Base-by-base conservation (phyloP, 2,797 vertebrate species). In the Miichthys miiuy region DNA sequence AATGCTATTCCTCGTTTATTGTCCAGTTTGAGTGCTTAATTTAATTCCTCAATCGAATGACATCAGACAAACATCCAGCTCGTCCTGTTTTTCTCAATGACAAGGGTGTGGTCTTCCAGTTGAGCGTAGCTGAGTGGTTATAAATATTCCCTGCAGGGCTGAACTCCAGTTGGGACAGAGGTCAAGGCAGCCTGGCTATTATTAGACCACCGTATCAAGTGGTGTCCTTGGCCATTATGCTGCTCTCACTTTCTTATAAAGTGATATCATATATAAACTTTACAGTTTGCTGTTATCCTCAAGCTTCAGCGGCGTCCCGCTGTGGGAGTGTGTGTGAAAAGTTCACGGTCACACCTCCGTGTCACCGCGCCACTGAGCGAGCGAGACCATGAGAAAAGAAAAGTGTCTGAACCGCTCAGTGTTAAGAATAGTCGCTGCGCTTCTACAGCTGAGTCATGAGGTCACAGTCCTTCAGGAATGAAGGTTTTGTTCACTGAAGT, bases 101-200 rank as follows among this genome's bases (percentile, higher is more conserved):
- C 27, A 1, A 72, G 77, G 85, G 80, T 46, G 88, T 77, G 80
- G 85, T 42, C 69, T 8, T 71, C 17, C n/a, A 71, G 30, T 60
- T 47, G 30, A 69, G 65, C 3, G 44, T 25, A 27, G 60, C 81
- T 8, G 16, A 13, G 42, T 70, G 74, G 73, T 72, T 89, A 88
- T 90, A 87, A 90, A 93, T 92, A 90, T 58, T 70, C 62, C 54
- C 72, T 66, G 48, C 6, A 62, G 75, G 82, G 73, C 58, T 62
- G 65, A 77, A 72, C 77, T 73, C 75, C 83, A 75, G 76, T 41
- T 75, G 85, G 71, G 76, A 83, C 68, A 68, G 80, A 88, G 90
- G 92, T 93, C 89, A 91, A 81, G 77, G 50, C 83, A 75, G 64
- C 61, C 23, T n/a, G 1, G 77, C 87, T 94, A 90, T 94, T 92